Conservation (phyloP, 2,888 invertebrate species). For the Scelioninae gen. 1 region DNA sequence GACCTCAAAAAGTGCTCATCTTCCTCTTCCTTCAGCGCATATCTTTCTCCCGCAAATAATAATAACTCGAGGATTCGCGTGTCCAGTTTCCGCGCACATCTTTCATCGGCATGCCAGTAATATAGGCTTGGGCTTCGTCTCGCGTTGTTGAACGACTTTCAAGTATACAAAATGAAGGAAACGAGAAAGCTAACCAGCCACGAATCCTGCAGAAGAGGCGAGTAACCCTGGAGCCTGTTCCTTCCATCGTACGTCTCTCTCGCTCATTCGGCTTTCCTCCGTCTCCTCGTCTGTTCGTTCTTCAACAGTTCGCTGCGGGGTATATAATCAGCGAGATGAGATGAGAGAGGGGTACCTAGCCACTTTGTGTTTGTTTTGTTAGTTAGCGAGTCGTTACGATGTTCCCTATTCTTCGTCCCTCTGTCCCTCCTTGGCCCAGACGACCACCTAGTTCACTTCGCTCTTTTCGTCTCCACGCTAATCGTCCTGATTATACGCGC, state of each 20-base stretch:
- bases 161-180: slow-evolving; percentile 64
- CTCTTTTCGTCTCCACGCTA: slow-evolving; percentile 64
- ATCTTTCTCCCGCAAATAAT: slow-evolving; percentile 35
- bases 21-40: neutral
- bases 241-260: slow-evolving; percentile 47
- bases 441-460: slow-evolving; percentile 69
- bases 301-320: slow-evolving; percentile 76
- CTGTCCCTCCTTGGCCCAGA: slow-evolving; percentile 48
- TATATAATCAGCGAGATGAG: slow-evolving; percentile 82
- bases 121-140: slow-evolving; percentile 29
- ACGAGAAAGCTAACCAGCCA: slow-evolving; percentile 47
- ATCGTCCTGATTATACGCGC: slow-evolving; percentile 67
- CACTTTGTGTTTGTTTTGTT: slow-evolving; percentile 82
- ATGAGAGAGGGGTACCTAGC: slow-evolving; percentile 74
- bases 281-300: slow-evolving; percentile 51
- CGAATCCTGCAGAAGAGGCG: slow-evolving; percentile 38
- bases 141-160: slow-evolving; percentile 43
- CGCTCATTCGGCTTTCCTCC: slow-evolving; percentile 30
- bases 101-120: slow-evolving; percentile 67
- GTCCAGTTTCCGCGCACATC: slow-evolving; percentile 60
- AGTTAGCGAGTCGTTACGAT: slow-evolving; percentile 81
- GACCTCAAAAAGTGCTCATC: slow-evolving; percentile 12
- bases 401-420: slow-evolving; percentile 62
- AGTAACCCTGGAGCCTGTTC: slow-evolving; percentile 45
- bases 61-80: slow-evolving; percentile 60